These are phyloP conservation scores for Cyclophora punctaria DNA, from an alignment of 2,888 invertebrate genomes.

Conservation along the genomic window DNA sequence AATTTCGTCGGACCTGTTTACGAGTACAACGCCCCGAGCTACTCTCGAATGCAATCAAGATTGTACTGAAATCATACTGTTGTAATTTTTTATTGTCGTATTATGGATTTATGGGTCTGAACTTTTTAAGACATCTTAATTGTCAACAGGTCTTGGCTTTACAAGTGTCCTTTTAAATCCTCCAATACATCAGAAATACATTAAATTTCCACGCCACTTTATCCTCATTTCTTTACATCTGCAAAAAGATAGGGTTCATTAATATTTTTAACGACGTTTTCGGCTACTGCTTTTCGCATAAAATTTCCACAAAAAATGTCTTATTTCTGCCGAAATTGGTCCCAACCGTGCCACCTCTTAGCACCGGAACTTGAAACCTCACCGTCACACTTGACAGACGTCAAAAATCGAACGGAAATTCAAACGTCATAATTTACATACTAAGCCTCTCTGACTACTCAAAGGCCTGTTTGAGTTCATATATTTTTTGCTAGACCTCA, in stretches of 20 bases:
- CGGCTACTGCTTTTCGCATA: no score
- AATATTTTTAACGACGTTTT: no score
- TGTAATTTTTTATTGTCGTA: slow-evolving; percentile 33
- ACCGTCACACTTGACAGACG: slow-evolving; percentile 48
- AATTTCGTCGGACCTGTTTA: slow-evolving; percentile 30
- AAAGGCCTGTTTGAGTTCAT: slow-evolving; percentile 42
- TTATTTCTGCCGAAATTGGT: slow-evolving; percentile 5
- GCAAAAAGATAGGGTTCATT: no score
- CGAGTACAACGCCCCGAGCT: slow-evolving; percentile 23
- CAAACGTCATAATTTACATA: slow-evolving; percentile 65
- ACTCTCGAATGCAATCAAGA: slow-evolving; percentile 31
- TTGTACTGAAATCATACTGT: slow-evolving; percentile 34
- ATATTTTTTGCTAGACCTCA: slow-evolving; percentile 61
- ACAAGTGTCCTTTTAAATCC: no score
- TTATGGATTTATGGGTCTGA: slow-evolving; percentile 1
- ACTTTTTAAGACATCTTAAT: no score
- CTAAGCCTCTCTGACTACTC: slow-evolving; percentile 24
- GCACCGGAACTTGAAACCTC: slow-evolving; percentile 44
- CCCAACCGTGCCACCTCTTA: slow-evolving; percentile 29
- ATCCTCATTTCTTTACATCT: no score
- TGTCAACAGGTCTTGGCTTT: no score
- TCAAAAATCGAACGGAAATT: slow-evolving; percentile 60
- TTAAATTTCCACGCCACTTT: no score
- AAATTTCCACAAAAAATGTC: no score
- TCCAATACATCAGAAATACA: no score